Evolutionary conservation across 2,797 vertebrate genomes (phyloP), one percentile per base, ranked within the genome.

Genomic region (Harpagifer antarcticus): DNA sequence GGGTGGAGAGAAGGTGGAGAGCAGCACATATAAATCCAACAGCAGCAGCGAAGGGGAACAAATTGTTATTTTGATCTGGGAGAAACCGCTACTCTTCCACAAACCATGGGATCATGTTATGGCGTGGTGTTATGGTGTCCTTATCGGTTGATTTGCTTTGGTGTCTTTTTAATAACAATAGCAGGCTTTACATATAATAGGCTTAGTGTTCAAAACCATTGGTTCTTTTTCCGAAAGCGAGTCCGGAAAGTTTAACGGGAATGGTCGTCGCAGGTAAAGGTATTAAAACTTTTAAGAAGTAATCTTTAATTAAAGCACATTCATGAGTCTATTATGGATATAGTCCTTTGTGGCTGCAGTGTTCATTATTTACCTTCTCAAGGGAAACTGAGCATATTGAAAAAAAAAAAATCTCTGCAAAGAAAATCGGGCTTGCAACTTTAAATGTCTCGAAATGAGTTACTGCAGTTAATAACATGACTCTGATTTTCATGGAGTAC

Each of bases 401-500:
- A 77, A 48, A 44, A 65, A 69, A 15, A 33, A 13, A 15, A 54
- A 40, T 42, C 19, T 50, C 55, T 69, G 27, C 65, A 49, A 71
- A 67, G 63, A 15, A 72, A 68, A 72, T 57, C 17, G 2, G 20
- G 13, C 62, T 48, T 4, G 27, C 52, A 79, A 50, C 59, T 78
- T 72, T 59, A 87, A 81, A 74, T 7, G 31, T 68, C 68, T 78
- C 48, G 66, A 74, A 76, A 76, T 82, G 72, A 85, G 52, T 84
- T 71, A 85, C 45, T 43, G 50, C 49, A 3, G 74, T 81, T 80
- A 83, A 79, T 84, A 84, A 79, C 33, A 4, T 5, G 23, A 59
- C 47, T 74, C 20, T 10, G 63, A 77, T 77, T 85, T 81, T 54
- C 64, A 79, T 56, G 44, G 58, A 20, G 50, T 40, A n/a, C 69